Evolutionary conservation across 2,113 vertebrate genomes (phyloP), one percentile per base, ranked within the genome.

Genomic region (Polypterus bichir): DNA sequence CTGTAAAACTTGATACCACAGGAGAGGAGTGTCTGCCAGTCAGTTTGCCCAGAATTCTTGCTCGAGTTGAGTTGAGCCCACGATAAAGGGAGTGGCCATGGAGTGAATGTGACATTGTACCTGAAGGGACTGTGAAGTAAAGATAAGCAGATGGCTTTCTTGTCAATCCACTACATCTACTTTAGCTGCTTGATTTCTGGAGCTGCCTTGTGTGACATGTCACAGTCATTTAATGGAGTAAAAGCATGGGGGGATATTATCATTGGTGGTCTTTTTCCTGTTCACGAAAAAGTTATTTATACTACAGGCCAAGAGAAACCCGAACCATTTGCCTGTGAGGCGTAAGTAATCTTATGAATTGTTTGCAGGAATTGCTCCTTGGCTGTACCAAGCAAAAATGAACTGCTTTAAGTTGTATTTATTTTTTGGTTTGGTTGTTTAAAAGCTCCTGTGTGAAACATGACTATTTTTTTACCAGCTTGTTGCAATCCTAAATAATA

Each of bases 261-360:
- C 49, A 77, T 84, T 3, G 80, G 74, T 45, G 80, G 78, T 46
- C 65, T 86, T 27, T 80, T 82, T 54, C 46, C 76, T 4, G 59
- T 78, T 57, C 81, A 84, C 60, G 61, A 6, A 1, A 72, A 73
- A 1, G 7, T 8, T 3, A 65, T 54, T 48, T 2, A 11, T 1
- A 68, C 71, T 49, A 68, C 70, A 27, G 49, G 74, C 8, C 80
- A 80, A 60, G 68, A 72, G 57, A 68, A 69, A 58, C 89, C 88
- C 27, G 69, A 78, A n/a, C 73, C 73, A 53, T 73, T 76, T 60
- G 74, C 70, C 3, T 94, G 91, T 57, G 68, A 73, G 60, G 73
- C 80, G 90, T 94, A 64, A 90, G 89, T 84, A 70, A 57, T 54
- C 6, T 6, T 45, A 67, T 52, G 52, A 61, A 65, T 27, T 27